Conservation (phyloP, 1,140 invertebrate species). For the Marisa cornuarietis region DNA sequence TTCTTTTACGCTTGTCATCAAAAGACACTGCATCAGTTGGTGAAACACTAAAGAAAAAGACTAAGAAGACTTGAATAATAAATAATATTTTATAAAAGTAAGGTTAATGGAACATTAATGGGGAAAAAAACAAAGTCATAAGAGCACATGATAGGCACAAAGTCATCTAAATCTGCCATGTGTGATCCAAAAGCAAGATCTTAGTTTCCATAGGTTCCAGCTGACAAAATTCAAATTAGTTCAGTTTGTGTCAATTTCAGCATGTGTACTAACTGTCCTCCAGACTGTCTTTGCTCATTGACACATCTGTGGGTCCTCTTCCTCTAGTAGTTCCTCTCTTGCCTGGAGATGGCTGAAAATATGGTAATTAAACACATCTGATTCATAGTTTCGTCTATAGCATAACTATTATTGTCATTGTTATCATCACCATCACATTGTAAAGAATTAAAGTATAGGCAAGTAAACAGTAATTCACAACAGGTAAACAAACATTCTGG, state of each 20-base stretch:
- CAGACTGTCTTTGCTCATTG: constrained; percentile 58
- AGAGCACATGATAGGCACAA: too few relatives aligned
- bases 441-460: too few relatives aligned
- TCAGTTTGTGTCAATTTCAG: not conserved
- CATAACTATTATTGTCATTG: too few relatives aligned
- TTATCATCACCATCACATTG: too few relatives aligned
- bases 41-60: not conserved
- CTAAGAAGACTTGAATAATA: not conserved
- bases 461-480: too few relatives aligned
- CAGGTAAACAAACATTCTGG: too few relatives aligned
- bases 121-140: too few relatives aligned
- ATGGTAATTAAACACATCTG: too few relatives aligned
- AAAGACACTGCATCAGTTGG: not conserved
- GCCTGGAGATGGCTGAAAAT: constrained; percentile 24
- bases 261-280: constrained; percentile 52
- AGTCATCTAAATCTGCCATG: too few relatives aligned
- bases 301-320: constrained; percentile 42
- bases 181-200: too few relatives aligned
- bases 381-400: too few relatives aligned
- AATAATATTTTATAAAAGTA: not conserved
- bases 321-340: constrained; percentile 28
- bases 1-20: too few relatives aligned
- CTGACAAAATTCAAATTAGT: not conserved
- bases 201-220: not conserved
- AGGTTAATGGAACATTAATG: not conserved